Conservation (phyloP, 2,797 vertebrate genomes). For the Dermochelys coriacea region DNA sequence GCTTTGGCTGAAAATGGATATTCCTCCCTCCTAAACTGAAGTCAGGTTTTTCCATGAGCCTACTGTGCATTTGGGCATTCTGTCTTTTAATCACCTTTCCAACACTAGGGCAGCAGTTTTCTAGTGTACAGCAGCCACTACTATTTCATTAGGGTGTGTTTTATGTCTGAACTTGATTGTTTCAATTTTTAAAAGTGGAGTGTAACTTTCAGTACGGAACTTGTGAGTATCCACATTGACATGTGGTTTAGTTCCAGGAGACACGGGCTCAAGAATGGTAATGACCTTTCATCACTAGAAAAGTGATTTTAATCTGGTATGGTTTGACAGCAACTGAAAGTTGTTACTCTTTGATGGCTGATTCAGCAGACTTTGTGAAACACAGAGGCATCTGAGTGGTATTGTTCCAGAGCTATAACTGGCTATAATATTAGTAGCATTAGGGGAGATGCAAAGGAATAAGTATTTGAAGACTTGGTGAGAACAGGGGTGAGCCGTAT, state of each 20-base stretch:
- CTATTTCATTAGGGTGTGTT: neutral
- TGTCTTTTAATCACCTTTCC: neutral
- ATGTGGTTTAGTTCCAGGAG: slow-evolving; percentile 10
- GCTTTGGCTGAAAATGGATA: neutral
- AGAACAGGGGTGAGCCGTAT: neutral
- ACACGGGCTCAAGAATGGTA: neutral
- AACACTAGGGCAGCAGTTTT: neutral
- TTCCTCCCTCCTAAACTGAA: neutral
- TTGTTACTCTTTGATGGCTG: neutral
- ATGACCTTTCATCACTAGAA: slow-evolving; percentile 13
- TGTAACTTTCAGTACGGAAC: neutral
- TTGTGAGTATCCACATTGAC: neutral
- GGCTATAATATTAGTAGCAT: neutral
- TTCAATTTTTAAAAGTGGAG: neutral
- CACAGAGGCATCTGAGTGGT: neutral
- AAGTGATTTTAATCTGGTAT: slow-evolving; percentile 19
- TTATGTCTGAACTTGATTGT: neutral
- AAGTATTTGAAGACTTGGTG: neutral
- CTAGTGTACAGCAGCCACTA: neutral
- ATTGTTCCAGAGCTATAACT: slow-evolving; percentile 14
- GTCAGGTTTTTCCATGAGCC: neutral
- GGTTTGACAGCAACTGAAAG: neutral
- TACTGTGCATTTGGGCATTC: neutral
- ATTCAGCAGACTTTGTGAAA: neutral
- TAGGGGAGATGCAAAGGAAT: neutral